Conservation (phyloP, 1,140 invertebrate species). For the Lepidurus couesii region DNA sequence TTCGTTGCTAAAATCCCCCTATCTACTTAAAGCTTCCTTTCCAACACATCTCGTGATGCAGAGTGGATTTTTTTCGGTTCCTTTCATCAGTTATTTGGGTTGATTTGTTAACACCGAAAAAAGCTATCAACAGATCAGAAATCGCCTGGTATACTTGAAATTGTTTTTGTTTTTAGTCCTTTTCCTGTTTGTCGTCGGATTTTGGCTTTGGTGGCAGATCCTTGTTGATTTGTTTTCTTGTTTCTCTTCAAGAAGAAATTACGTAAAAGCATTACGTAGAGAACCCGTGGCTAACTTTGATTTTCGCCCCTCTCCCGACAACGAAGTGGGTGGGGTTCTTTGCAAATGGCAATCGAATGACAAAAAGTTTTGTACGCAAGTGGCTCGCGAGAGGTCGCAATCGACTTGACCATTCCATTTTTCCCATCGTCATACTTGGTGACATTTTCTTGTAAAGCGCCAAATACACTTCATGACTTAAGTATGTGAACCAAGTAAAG, state of each 20-base stretch:
- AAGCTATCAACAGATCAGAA: not conserved
- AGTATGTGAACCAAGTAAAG: too few species aligned
- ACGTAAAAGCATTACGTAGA: not conserved
- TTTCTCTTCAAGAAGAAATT: not conserved
- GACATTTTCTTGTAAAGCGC: slow-evolving; percentile 22
- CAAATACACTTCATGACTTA: slow-evolving; percentile 14
- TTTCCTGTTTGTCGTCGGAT: slow-evolving; percentile 15
- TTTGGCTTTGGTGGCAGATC: not conserved
- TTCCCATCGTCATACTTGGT: slow-evolving; percentile 21
- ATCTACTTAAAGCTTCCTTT: too few species aligned
- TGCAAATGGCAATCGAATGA: slow-evolving; percentile 22
- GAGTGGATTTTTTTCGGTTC: too few species aligned
- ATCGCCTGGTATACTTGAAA: not conserved
- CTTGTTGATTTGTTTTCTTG: not conserved
- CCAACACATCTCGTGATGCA: too few species aligned
- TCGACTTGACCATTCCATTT: slow-evolving; percentile 22
- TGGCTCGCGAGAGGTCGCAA: slow-evolving; percentile 11
- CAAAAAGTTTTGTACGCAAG: slow-evolving; percentile 11
- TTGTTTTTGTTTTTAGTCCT: not conserved
- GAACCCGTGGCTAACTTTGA: slow-evolving; percentile 1
- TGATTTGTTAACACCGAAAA: not conserved
- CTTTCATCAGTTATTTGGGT: not conserved
- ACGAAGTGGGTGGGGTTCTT: slow-evolving; percentile 20
- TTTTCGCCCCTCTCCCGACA: slow-evolving; percentile 18
- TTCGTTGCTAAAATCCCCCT: too few species aligned